Evolutionary conservation across 2,888 invertebrate genomes (phyloP).

Genomic region (Ptilodon capucinus): DNA sequence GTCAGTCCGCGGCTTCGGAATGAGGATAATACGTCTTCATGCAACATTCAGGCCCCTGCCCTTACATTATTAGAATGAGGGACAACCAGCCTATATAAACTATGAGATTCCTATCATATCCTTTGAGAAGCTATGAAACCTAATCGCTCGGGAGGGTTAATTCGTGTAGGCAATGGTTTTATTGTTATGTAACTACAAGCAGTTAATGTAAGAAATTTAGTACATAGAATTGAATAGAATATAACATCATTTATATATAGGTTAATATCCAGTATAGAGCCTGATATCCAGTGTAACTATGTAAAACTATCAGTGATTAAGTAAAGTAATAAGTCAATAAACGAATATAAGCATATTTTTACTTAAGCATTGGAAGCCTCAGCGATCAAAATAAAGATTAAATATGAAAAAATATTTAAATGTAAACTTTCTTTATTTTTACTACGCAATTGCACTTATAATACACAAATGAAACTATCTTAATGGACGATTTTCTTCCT

Average conservation of each 20-base stretch:
- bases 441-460: slow-evolving; percentile 17
- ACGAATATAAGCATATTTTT: too few species aligned
- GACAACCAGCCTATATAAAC: slow-evolving; percentile 54
- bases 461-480: slow-evolving; percentile 22
- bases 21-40: slow-evolving; percentile 69
- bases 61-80: slow-evolving; percentile 59
- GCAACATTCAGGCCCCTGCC: slow-evolving; percentile 61
- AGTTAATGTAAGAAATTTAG: too few species aligned
- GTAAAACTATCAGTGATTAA: too few species aligned
- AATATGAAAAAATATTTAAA: too few species aligned
- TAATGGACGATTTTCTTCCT: slow-evolving; percentile 22
- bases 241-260: too few species aligned
- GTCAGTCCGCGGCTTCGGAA: slow-evolving; percentile 53
- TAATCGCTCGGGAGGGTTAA: slow-evolving; percentile 21
- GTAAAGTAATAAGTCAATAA: too few species aligned
- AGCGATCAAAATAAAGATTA: too few species aligned
- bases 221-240: too few species aligned
- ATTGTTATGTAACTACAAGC: background rate
- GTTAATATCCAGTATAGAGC: too few species aligned
- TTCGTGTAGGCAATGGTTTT: slow-evolving; percentile 9
- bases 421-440: slow-evolving; percentile 9
- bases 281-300: too few species aligned
- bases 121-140: slow-evolving; percentile 25
- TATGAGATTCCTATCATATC: slow-evolving; percentile 52
- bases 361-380: too few species aligned